These are phyloP conservation scores for Prenolepis imparis DNA, from an alignment of 2,888 invertebrate species.

Conservation along the genomic window DNA sequence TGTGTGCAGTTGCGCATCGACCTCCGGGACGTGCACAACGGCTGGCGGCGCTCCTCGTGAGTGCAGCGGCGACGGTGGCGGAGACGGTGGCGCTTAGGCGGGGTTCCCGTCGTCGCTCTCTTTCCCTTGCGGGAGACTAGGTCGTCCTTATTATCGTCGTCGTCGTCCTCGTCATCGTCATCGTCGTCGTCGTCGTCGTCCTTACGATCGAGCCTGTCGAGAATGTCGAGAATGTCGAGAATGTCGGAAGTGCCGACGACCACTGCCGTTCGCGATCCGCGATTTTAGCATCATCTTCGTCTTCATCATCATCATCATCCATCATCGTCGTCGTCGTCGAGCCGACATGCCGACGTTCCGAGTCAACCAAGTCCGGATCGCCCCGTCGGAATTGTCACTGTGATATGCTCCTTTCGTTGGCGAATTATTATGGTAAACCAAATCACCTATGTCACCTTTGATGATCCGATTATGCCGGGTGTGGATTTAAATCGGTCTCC, in stretches of 20 bases:
- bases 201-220: not conserved
- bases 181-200: slow-evolving; percentile 39
- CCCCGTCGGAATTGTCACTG: slow-evolving; percentile 70
- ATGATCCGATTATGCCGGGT: too few relatives aligned
- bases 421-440: slow-evolving; percentile 81
- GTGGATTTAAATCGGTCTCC: not conserved
- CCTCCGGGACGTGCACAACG: slow-evolving; percentile 64
- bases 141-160: slow-evolving; percentile 29
- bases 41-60: slow-evolving; percentile 44
- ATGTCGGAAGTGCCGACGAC: slow-evolving; percentile 17
- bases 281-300: not conserved
- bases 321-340: not conserved
- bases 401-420: slow-evolving; percentile 81
- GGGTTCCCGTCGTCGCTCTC: slow-evolving; percentile 31
- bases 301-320: too few relatives aligned
- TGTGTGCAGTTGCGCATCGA: slow-evolving; percentile 76
- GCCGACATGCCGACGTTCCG: slow-evolving; percentile 24
- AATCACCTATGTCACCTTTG: too few relatives aligned
- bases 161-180: slow-evolving; percentile 38
- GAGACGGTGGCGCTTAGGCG: slow-evolving; percentile 33
- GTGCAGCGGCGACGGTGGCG: slow-evolving; percentile 21
- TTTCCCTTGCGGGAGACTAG: not conserved
- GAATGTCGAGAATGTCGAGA: slow-evolving; percentile 33
- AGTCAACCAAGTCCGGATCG: slow-evolving; percentile 32
- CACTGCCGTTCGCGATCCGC: slow-evolving; percentile 28